These are phyloP conservation scores for Tringa solitaria DNA, from an alignment of 2,113 vertebrate genomes.

Conservation along the genomic window DNA sequence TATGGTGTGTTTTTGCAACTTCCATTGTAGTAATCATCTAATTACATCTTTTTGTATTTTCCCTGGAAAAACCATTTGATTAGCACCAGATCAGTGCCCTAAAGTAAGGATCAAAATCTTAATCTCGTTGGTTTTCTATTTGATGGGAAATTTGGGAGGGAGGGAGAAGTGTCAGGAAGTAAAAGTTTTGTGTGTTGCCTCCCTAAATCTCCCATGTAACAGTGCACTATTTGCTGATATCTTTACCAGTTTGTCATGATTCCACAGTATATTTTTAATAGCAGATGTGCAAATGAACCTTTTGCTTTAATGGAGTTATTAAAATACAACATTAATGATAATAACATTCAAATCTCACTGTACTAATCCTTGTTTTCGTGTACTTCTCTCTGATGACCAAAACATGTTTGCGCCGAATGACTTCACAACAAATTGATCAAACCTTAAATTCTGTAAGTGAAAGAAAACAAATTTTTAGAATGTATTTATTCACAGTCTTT, in stretches of 20 bases:
- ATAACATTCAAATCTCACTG: background rate
- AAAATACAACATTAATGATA: background rate
- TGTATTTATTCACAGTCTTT: background rate
- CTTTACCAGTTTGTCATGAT: background rate
- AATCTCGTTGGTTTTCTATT: background rate
- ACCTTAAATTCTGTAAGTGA: background rate
- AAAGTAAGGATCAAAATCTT: background rate
- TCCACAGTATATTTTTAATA: background rate
- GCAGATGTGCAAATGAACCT: background rate
- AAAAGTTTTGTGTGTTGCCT: background rate
- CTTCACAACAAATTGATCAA: background rate
- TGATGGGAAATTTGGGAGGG: rapidly evolving
- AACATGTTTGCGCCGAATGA: background rate
- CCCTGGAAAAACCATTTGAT: background rate
- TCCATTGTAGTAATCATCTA: background rate
- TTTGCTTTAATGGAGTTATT: background rate
- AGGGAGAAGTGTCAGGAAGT: background rate
- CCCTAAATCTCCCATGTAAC: background rate
- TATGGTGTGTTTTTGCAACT: background rate
- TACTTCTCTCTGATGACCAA: background rate
- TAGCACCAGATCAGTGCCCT: background rate
- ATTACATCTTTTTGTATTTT: background rate
- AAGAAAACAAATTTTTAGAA: background rate
- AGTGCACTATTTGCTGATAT: background rate
- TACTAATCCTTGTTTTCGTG: background rate